These are phyloP conservation scores for Diadegma fenestrale DNA, from an alignment of 2,888 invertebrate genomes.

Conservation along the genomic window DNA sequence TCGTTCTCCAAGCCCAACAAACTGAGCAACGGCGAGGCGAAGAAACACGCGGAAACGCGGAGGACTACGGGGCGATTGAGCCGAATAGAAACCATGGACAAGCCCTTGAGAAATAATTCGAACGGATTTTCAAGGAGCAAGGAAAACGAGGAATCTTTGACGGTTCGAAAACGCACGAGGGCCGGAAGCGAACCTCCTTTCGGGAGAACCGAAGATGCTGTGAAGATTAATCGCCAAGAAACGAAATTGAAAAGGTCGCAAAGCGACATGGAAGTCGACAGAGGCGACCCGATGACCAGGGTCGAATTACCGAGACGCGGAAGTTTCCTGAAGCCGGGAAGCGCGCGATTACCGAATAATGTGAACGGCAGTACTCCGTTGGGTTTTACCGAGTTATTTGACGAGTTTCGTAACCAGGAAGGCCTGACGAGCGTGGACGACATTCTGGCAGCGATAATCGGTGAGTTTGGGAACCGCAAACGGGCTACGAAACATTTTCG, in stretches of 20 bases:
- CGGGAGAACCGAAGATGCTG: slow-evolving; percentile 75
- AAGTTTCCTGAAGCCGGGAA: slow-evolving; percentile 93
- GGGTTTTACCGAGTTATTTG: slow-evolving; percentile 94
- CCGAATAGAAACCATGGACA: slow-evolving; percentile 78
- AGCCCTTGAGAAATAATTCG: slow-evolving; percentile 73
- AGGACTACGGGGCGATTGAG: slow-evolving; percentile 68
- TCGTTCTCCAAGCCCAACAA: slow-evolving; percentile 5
- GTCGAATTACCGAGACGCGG: slow-evolving; percentile 94
- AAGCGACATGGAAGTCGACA: slow-evolving; percentile 86
- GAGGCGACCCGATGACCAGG: slow-evolving; percentile 93
- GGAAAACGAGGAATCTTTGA: slow-evolving; percentile 69
- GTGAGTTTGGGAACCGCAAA: slow-evolving; percentile 69
- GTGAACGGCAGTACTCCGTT: slow-evolving; percentile 91
- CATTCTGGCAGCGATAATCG: slow-evolving; percentile 93
- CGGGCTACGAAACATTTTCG: neutral
- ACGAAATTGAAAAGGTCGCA: slow-evolving; percentile 85
- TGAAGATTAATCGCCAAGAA: slow-evolving; percentile 73
- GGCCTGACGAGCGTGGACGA: slow-evolving; percentile 95
- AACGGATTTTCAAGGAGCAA: slow-evolving; percentile 27
- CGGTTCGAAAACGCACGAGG: slow-evolving; percentile 78
- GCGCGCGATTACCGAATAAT: slow-evolving; percentile 89
- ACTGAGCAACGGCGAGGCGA: slow-evolving; percentile 6
- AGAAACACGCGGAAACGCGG: slow-evolving; percentile 40
- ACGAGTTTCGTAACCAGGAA: slow-evolving; percentile 94
- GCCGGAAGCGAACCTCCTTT: slow-evolving; percentile 83